A percentile compares a stretch with the other conserved stretches of the same genome.
Conservation (phyloP, 2,888 invertebrate genomes). For the Sphaerophoria rueppellii region DNA sequence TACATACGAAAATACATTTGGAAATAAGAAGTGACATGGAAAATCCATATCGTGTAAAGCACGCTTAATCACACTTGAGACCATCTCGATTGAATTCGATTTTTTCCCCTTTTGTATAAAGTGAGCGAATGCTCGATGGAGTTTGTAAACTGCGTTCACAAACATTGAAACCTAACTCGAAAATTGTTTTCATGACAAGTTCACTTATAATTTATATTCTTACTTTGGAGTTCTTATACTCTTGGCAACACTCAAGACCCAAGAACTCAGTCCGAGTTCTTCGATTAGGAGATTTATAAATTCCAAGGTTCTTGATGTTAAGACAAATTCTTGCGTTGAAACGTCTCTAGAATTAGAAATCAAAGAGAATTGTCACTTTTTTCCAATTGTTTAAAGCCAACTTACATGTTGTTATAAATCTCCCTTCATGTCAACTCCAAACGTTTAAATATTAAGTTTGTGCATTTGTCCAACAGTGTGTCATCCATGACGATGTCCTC, state of each 20-base stretch:
- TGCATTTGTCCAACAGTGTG: conserved; percentile 76
- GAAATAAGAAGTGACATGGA: too few relatives aligned
- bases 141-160: conserved; percentile 83
- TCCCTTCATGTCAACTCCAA: conserved; percentile 58
- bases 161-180: conserved; percentile 82
- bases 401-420: conserved; percentile 82
- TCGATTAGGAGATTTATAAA: conserved; percentile 79
- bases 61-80: conserved; percentile 77
- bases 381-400: neutral
- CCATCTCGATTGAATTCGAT: conserved; percentile 80
- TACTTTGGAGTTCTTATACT: conserved; percentile 83
- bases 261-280: conserved; percentile 87
- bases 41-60: too few relatives aligned
- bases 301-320: conserved; percentile 78
- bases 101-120: conserved; percentile 81
- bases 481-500: conserved; percentile 78
- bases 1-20: too few relatives aligned
- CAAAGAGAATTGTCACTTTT: neutral
- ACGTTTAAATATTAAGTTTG: conserved; percentile 75
- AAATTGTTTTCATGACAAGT: neutral
- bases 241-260: conserved; percentile 84
- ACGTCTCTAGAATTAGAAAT: conserved; percentile 77
- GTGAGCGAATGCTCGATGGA: conserved; percentile 83
- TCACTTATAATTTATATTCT: neutral
- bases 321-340: conserved; percentile 74